Conservation (phyloP, 37 sponge, comb jelly and placozoan genomes). For the Chondrilla cf. caribensis region DNA sequence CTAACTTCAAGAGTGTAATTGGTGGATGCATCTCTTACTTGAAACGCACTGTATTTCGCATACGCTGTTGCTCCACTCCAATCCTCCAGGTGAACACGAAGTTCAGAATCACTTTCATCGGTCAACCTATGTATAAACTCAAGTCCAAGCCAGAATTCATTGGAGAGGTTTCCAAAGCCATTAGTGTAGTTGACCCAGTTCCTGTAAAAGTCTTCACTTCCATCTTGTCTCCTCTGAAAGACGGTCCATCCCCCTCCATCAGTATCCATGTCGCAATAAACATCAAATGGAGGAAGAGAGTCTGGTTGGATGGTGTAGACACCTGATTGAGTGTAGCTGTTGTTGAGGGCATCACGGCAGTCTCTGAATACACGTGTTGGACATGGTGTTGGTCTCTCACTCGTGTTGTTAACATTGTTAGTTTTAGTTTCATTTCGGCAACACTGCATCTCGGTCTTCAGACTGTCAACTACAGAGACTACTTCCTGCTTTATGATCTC, state of each 20-base stretch:
- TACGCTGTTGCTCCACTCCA: not conserved
- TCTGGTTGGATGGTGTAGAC: not conserved
- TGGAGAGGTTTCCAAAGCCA: not conserved
- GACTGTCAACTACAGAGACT: too few species aligned
- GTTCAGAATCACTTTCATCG: not conserved
- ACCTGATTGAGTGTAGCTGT: not conserved
- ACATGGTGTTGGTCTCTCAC: too few species aligned
- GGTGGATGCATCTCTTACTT: not conserved
- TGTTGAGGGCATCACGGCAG: too few species aligned
- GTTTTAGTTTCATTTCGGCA: too few species aligned
- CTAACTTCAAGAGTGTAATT: not conserved
- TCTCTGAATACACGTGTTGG: too few species aligned
- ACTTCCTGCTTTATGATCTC: too few species aligned
- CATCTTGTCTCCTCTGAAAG: not conserved
- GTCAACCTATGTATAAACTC: not conserved
- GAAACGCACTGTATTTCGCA: not conserved
- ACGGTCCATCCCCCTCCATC: not conserved
- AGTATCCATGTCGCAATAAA: not conserved
- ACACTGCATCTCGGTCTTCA: too few species aligned
- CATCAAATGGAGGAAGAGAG: not conserved
- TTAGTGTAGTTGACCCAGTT: not conserved
- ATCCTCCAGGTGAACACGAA: not conserved
- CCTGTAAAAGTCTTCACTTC: not conserved
- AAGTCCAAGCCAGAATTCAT: not conserved
- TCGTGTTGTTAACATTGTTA: too few species aligned